Conservation (phyloP, 2,113 vertebrate species). For the Ginglymostoma cirratum region DNA sequence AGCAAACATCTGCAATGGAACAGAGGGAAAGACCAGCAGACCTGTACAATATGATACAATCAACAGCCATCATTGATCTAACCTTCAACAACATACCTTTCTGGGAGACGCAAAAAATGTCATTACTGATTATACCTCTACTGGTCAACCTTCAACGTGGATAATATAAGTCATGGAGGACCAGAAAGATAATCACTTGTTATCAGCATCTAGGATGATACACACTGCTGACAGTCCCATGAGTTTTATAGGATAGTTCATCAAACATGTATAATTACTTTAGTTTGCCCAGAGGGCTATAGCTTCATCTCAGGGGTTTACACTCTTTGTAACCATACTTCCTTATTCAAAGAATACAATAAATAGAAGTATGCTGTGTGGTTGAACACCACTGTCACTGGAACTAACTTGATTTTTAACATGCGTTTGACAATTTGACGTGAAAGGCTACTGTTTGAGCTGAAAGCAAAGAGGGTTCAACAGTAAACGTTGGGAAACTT, state of each 20-base stretch:
- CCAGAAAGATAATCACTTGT: background rate
- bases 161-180: background rate
- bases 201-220: background rate
- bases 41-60: background rate
- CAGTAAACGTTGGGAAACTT: background rate
- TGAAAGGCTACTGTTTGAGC: background rate
- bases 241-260: background rate
- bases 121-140: background rate
- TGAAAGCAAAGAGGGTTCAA: background rate
- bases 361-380: background rate
- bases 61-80: background rate
- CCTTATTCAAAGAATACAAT: conserved; percentile 6
- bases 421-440: background rate
- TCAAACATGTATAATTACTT: background rate
- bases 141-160: background rate
- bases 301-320: background rate
- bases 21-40: background rate
- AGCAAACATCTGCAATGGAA: background rate
- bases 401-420: background rate
- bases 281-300: background rate
- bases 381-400: background rate
- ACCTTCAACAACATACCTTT: background rate
- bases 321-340: background rate
- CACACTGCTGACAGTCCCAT: background rate
- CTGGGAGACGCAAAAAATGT: background rate